Percentiles rank a stretch among this genome's conserved stretches.
Conservation (phyloP, 2,888 invertebrate genomes). For the Hypomecis atomaria region DNA sequence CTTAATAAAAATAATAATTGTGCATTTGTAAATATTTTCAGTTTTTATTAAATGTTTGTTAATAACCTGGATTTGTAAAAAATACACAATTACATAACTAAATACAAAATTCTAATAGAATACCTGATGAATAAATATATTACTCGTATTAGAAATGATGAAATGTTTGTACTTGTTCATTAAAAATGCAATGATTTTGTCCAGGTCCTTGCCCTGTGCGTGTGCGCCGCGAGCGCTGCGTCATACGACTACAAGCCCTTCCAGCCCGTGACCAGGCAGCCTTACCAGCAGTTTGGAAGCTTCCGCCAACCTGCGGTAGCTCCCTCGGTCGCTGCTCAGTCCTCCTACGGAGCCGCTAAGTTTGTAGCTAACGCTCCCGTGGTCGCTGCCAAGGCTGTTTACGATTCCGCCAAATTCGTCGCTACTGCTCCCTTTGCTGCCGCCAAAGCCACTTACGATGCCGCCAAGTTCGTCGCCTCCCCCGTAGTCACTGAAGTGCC, state of each 20-base stretch:
- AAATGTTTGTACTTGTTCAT: background rate
- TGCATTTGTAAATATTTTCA: no score
- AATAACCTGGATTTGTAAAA: no score
- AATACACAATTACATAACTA: no score
- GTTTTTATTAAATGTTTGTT: no score
- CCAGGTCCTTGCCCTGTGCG: slow-evolving; percentile 57
- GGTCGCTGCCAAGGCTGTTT: slow-evolving; percentile 17
- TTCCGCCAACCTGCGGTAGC: slow-evolving; percentile 5
- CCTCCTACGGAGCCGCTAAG: slow-evolving; percentile 27
- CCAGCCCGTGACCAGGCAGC: slow-evolving; percentile 30
- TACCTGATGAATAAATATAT: no score
- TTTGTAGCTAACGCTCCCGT: slow-evolving; percentile 27
- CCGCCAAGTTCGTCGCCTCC: slow-evolving; percentile 13
- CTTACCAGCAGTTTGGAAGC: slow-evolving; percentile 10
- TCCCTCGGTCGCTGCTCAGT: slow-evolving; percentile 20
- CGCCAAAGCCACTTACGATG: slow-evolving; percentile 10
- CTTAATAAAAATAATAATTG: no score
- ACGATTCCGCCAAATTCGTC: slow-evolving; percentile 32
- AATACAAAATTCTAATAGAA: no score
- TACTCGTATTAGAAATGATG: background rate
- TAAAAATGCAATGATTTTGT: slow-evolving; percentile 2
- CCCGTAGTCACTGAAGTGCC: slow-evolving; percentile 15
- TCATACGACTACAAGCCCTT: slow-evolving; percentile 19
- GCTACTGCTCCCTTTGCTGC: slow-evolving; percentile 16
- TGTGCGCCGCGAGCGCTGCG: slow-evolving; percentile 57